Conservation (phyloP, 1,140 invertebrate genomes). For the Oryctes rhinoceros region DNA sequence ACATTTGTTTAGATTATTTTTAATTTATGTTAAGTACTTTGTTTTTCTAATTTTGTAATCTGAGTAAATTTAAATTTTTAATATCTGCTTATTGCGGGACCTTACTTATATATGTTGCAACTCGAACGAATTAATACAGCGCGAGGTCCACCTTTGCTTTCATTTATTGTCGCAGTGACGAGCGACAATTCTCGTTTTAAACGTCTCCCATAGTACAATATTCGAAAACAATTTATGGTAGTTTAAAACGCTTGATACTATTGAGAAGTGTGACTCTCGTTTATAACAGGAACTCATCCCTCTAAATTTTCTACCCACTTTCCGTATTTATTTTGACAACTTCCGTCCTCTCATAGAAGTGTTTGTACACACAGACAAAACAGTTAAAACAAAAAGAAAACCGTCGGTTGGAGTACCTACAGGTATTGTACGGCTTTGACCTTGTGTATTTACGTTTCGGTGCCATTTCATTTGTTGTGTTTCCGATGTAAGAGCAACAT, state of each 20-base stretch:
- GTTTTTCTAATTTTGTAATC: no score
- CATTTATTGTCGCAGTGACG: no score
- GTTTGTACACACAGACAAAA: neutral
- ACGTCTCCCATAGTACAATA: no score
- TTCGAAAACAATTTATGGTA: no score
- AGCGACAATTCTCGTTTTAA: no score
- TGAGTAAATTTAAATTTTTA: no score
- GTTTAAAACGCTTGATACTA: neutral
- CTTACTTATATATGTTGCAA: no score
- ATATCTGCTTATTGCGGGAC: no score
- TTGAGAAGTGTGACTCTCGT: neutral
- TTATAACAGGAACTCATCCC: neutral
- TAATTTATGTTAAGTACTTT: no score
- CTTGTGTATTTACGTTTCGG: constrained; percentile 26
- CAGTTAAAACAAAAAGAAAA: constrained; percentile 12
- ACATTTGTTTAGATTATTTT: no score
- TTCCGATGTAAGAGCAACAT: constrained; percentile 32
- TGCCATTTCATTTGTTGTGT: constrained; percentile 17
- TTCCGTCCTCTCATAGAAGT: neutral
- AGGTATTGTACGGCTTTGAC: constrained; percentile 17
- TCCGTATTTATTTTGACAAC: constrained; percentile 2
- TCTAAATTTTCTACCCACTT: constrained; percentile 11
- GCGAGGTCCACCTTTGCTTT: no score
- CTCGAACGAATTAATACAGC: no score
- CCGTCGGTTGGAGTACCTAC: neutral